Evolutionary conservation across 2,797 vertebrate genomes (phyloP), one percentile per base, ranked within the genome.

Genomic region (Gorsachius magnificus): DNA sequence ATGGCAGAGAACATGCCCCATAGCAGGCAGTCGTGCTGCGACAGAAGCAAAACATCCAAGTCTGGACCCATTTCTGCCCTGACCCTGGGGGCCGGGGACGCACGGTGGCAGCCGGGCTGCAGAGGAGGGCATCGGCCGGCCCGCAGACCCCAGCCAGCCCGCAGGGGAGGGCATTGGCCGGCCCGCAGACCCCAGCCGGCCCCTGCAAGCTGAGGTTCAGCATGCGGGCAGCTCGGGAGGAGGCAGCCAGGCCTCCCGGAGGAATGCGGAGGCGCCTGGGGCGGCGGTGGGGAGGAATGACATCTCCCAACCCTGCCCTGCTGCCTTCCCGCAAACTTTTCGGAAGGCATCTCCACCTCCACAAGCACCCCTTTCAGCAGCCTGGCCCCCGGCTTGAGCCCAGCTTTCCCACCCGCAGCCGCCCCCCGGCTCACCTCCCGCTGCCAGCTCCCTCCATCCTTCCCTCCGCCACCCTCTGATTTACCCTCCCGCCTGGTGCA

Each of bases 251-350:
- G 76, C 87, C 72, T 90, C 78, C 75, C 9, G 21, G 22, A 94
- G 90, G 87, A 95, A 95, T 91, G 84, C 63, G 56, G 83, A 66
- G 86, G 63, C 31, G 63, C 92, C 56, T 22, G 41, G 61, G 65
- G 53, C 54, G 86, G 77, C 11, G 0, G 1, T 28, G 64, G 66
- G n/a, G 65, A 71, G 86, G 75, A 89, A 63, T 53, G 45, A 8
- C 83, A 16, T 28, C 65, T 74, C 78, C 75, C 66, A 51, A 18
- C 77, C 35, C 51, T 61, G 31, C 74, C 64, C 43, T 58, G 51
- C 53, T 0, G 9, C 51, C 57, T 94, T 85, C 72, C 66, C 76
- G 61, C 64, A 66, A 81, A 35, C 31, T 31, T 69, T 84, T 4
- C 4, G 7, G 10, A 72, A 85, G 61, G 75, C 25, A 38, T 58